Evolutionary conservation across 2,888 invertebrate species (phyloP).

Genomic region (Loripinus fragilis): DNA sequence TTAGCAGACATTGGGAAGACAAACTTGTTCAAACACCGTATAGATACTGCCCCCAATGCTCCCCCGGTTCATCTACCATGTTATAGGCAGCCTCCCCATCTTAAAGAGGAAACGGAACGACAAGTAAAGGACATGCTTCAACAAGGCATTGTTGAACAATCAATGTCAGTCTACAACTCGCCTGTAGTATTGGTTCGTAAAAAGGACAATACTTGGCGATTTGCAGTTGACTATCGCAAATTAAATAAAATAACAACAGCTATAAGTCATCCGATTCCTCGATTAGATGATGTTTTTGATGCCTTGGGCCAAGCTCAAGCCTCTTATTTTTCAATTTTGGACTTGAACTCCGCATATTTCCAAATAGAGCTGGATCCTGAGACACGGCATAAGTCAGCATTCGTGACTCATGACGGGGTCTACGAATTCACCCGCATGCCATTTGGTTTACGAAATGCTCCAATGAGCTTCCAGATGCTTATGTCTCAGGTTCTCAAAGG

Average conservation of each 20-base stretch:
- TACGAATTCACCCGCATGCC: slow-evolving; percentile 53
- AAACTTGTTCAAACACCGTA: slow-evolving; percentile 29
- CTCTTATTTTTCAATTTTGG: slow-evolving; percentile 29
- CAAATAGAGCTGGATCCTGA: slow-evolving; percentile 33
- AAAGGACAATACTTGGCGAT: slow-evolving; percentile 28
- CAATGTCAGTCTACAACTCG: slow-evolving; percentile 41
- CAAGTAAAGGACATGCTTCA: slow-evolving; percentile 34
- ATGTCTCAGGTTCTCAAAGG: slow-evolving; percentile 49
- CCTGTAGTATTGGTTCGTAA: slow-evolving; percentile 35
- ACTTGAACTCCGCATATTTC: slow-evolving; percentile 42
- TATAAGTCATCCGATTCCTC: slow-evolving; percentile 29
- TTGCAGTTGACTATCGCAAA: slow-evolving; percentile 48
- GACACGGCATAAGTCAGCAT: slow-evolving; percentile 49
- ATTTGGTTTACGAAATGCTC: slow-evolving; percentile 60
- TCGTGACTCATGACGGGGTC: slow-evolving; percentile 48
- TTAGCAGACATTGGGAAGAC: slow-evolving; percentile 30
- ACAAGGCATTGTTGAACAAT: slow-evolving; percentile 36
- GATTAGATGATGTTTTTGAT: slow-evolving; percentile 41
- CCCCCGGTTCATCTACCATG: slow-evolving; percentile 32
- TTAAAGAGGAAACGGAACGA: slow-evolving; percentile 4
- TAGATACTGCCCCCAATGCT: slow-evolving; percentile 34
- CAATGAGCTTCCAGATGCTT: slow-evolving; percentile 49
- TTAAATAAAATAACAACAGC: slow-evolving; percentile 34
- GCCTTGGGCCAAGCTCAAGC: slow-evolving; percentile 29
- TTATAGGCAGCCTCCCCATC: slow-evolving; percentile 31